phyloP scores from a whole-genome alignment of 2,888 invertebrate genomes.

The Chaetogeoica ovagalla region DNA sequence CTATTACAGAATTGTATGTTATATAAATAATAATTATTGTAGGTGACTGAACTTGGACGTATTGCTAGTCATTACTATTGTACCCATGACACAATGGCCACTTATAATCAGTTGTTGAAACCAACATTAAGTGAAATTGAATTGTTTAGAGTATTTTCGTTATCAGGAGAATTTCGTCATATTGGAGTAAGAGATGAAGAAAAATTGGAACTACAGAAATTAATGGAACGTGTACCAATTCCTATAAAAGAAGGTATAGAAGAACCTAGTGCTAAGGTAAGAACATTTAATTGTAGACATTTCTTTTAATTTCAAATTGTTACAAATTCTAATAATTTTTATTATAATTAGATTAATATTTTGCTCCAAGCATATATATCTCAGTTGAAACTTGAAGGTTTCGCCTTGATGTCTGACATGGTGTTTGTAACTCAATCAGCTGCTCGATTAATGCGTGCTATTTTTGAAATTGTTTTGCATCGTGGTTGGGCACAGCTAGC shows the following conservation, averaged over 20 bases:
- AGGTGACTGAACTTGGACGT: slow-evolving; percentile 87
- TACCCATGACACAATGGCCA: slow-evolving; percentile 93
- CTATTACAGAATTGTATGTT: neutral
- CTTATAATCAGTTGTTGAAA: slow-evolving; percentile 94
- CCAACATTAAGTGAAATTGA: slow-evolving; percentile 97
- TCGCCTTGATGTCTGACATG: slow-evolving; percentile 99
- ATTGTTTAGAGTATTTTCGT: slow-evolving; percentile 94
- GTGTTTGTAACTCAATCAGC: slow-evolving; percentile 98
- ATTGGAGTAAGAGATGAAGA: slow-evolving; percentile 94
- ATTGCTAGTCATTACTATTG: slow-evolving; percentile 99
- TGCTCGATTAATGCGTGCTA: slow-evolving; percentile 88
- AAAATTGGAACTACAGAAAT: slow-evolving; percentile 91
- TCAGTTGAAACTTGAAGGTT: slow-evolving; percentile 95
- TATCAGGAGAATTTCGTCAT: slow-evolving; percentile 94
- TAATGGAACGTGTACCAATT: slow-evolving; percentile 95
- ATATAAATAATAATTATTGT: slow-evolving; percentile 57
- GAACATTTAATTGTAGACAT: neutral
- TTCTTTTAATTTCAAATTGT: neutral
- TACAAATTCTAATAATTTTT: neutral
- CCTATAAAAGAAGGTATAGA: slow-evolving; percentile 99
- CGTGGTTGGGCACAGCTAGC: slow-evolving; percentile 96
- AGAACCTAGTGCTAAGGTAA: slow-evolving; percentile 92
- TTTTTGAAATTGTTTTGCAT: slow-evolving; percentile 90
- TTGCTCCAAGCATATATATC: slow-evolving; percentile 97
- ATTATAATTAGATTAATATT: slow-evolving; percentile 67